Conservation (phyloP, 2,797 vertebrate species). For the Chaunax sp. region DNA sequence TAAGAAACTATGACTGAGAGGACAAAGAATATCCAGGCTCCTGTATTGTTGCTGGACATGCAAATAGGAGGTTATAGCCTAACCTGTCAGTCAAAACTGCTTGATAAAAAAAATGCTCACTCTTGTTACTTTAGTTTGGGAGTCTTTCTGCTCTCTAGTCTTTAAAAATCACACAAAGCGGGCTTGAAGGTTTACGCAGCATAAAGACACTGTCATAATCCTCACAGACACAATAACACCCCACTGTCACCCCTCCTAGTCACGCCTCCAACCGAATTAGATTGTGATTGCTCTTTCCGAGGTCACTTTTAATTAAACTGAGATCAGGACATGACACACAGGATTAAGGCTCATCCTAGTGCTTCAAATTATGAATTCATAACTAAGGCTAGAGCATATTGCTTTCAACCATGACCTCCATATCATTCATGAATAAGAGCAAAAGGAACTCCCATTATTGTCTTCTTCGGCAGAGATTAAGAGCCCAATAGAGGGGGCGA, state of each 20-base stretch:
- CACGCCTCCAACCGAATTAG: constrained; percentile 78
- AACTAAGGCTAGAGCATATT: constrained; percentile 68
- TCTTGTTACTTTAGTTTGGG: not conserved
- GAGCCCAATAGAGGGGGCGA: not conserved
- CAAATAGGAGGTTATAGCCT: not conserved
- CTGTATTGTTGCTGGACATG: not conserved
- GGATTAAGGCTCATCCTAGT: constrained; percentile 78
- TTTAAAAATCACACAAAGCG: not conserved
- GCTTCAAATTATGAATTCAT: constrained; percentile 79
- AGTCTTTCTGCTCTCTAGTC: not conserved
- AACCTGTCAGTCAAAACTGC: not conserved
- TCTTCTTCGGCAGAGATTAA: constrained; percentile 59
- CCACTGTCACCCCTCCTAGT: constrained; percentile 57
- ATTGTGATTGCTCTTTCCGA: constrained; percentile 82
- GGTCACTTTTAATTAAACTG: constrained; percentile 86
- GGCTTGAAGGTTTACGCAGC: constrained; percentile 4
- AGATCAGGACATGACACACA: constrained; percentile 79
- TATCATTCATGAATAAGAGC: constrained; percentile 69
- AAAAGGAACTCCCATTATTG: constrained; percentile 65
- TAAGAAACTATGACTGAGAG: not conserved
- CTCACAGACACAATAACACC: constrained; percentile 47
- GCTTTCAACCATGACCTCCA: constrained; percentile 72
- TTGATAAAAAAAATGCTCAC: not conserved
- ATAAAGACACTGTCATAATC: constrained; percentile 7
- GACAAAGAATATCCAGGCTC: not conserved